Percentiles rank a stretch among this genome's conserved stretches.
Evolutionary conservation across 1,140 invertebrate genomes (phyloP).

Genomic region (Liolophura sinensis): DNA sequence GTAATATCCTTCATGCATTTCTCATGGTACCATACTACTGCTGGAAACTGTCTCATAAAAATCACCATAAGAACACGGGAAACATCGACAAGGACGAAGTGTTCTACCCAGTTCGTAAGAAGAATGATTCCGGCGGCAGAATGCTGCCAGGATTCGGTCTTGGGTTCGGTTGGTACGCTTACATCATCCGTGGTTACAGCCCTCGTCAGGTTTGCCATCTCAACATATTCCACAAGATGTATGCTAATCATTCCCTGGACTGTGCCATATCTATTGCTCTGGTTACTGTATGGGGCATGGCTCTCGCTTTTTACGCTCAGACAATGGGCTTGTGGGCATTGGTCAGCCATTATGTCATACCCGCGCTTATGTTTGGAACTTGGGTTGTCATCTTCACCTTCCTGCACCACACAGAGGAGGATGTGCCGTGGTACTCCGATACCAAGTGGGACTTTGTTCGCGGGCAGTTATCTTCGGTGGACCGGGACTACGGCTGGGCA

Average conservation of each 20-base stretch:
- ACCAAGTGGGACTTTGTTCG: conserved; percentile 56
- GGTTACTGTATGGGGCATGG: conserved; percentile 34
- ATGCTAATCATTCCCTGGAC: conserved; percentile 29
- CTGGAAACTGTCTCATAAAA: conserved; percentile 49
- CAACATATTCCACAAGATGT: conserved; percentile 33
- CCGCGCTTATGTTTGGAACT: conserved; percentile 51
- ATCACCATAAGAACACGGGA: conserved; percentile 47
- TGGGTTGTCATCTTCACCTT: conserved; percentile 58
- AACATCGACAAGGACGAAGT: conserved; percentile 53
- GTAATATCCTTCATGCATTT: conserved; percentile 39
- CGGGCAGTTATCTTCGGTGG: conserved; percentile 59
- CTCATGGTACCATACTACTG: conserved; percentile 44
- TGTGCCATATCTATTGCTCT: conserved; percentile 38
- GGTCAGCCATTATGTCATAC: conserved; percentile 55
- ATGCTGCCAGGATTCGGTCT: conserved; percentile 40
- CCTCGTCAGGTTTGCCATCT: conserved; percentile 42
- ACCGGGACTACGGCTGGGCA: conserved; percentile 57
- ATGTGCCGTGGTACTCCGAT: conserved; percentile 58
- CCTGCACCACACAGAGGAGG: conserved; percentile 57
- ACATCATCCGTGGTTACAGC: conserved; percentile 39
- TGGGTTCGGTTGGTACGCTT: conserved; percentile 45
- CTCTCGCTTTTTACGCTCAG: conserved; percentile 31
- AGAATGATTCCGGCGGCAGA: conserved; percentile 6
- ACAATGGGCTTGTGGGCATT: conserved; percentile 27
- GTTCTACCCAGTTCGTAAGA: conserved; percentile 43